A percentile compares a stretch with the other conserved stretches of the same genome.
Conservation (phyloP, 2,888 invertebrate genomes). For the Microctonus brassicae region DNA sequence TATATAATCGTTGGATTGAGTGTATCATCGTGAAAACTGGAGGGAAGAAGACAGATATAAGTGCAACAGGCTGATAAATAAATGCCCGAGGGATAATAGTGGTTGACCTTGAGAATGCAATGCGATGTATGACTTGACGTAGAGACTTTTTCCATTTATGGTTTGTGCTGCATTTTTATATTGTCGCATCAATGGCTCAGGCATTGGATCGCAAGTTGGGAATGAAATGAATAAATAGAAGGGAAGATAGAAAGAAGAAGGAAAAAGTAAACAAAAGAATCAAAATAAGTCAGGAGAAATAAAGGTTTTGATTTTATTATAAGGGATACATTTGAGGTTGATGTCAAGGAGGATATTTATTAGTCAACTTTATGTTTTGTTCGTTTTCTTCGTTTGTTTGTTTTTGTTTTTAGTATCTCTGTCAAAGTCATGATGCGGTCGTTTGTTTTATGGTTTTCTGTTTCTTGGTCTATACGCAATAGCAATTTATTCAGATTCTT, state of each 20-base stretch:
- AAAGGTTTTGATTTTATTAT: slow-evolving; percentile 19
- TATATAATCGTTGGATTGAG: not conserved
- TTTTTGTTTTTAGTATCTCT: not conserved
- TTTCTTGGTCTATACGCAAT: not conserved
- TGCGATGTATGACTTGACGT: slow-evolving; percentile 49
- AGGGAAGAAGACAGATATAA: slow-evolving; percentile 39
- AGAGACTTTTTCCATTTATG: slow-evolving; percentile 28
- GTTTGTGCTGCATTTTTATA: slow-evolving; percentile 21
- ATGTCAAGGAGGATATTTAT: slow-evolving; percentile 13
- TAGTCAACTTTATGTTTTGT: not conserved
- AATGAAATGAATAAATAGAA: slow-evolving; percentile 21
- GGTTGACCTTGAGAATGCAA: slow-evolving; percentile 66
- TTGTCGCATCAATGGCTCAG: slow-evolving; percentile 25
- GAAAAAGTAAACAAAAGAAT: not conserved
- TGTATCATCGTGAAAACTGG: slow-evolving; percentile 31
- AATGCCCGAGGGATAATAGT: slow-evolving; percentile 50
- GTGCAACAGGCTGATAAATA: slow-evolving; percentile 35
- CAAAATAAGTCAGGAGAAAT: not conserved
- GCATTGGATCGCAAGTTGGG: not conserved
- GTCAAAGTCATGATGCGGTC: not conserved
- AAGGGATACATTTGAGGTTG: slow-evolving; percentile 15
- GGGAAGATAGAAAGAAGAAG: not conserved
- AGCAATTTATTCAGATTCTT: not conserved
- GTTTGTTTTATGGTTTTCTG: not conserved
- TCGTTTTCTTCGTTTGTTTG: not conserved